Evolutionary conservation across 2,113 vertebrate genomes (phyloP).

Genomic region (Anthoscopus minutus): DNA sequence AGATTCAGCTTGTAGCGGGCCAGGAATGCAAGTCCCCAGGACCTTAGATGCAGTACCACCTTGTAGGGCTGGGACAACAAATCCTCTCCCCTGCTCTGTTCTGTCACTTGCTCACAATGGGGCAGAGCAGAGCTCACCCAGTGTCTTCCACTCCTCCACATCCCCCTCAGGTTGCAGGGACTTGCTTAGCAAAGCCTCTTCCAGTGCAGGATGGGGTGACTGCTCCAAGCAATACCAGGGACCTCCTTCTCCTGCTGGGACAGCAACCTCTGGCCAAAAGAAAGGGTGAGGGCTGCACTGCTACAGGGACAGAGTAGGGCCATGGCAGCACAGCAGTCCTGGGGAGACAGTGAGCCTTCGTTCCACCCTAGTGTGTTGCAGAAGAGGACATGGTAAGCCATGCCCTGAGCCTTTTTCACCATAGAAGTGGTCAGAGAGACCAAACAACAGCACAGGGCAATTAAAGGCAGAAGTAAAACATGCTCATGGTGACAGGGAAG

Average conservation of each 20-base stretch:
- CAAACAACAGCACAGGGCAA: accelerated
- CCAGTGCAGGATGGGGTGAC: not conserved
- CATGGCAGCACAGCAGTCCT: not conserved
- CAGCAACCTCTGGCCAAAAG: not conserved
- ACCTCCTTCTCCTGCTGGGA: not conserved
- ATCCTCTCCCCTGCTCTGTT: not conserved
- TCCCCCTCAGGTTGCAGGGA: not conserved
- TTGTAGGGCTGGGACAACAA: not conserved
- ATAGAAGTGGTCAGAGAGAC: not conserved
- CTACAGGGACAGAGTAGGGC: not conserved
- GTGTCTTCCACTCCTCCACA: accelerated
- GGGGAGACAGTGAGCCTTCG: not conserved
- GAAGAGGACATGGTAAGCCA: accelerated
- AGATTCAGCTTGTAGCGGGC: not conserved
- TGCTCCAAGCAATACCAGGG: not conserved
- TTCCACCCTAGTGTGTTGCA: not conserved
- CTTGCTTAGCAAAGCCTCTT: not conserved
- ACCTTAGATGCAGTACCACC: not conserved
- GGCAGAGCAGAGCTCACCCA: not conserved
- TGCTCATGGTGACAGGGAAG: accelerated
- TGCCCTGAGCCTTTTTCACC: not conserved
- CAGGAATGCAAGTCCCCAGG: not conserved
- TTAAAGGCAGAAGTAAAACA: not conserved
- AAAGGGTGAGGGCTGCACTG: not conserved
- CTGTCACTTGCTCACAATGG: accelerated